Percentiles rank a stretch among this genome's conserved stretches.
phyloP scores from a whole-genome alignment of 2,797 vertebrate species.

The Xenops minutus region DNA sequence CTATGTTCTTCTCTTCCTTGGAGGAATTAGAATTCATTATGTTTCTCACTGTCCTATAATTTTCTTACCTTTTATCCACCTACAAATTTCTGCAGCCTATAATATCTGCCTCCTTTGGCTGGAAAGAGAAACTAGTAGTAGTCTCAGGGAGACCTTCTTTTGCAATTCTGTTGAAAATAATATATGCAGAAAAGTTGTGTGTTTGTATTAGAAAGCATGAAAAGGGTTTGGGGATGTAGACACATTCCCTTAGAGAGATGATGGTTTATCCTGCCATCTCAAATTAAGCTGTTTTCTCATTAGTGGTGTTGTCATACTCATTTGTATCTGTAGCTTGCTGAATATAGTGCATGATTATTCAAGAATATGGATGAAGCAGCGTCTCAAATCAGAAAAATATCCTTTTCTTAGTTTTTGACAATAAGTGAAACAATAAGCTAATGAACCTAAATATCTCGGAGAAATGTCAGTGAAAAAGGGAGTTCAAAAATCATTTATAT shows the following conservation, averaged over 20 bases:
- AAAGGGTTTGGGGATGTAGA: neutral
- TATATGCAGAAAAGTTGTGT: neutral
- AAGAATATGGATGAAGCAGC: neutral
- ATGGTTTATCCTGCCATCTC: neutral
- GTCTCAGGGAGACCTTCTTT: neutral
- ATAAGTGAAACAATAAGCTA: neutral
- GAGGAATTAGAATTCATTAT: neutral
- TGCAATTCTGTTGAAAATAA: neutral
- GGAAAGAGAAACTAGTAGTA: neutral
- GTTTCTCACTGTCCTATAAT: neutral
- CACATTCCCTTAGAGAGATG: neutral
- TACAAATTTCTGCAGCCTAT: neutral
- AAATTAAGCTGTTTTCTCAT: neutral
- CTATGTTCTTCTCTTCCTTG: neutral
- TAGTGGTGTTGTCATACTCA: neutral
- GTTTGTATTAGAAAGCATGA: neutral
- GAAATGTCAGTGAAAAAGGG: slow-evolving; percentile 29
- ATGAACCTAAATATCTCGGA: neutral
- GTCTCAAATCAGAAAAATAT: neutral
- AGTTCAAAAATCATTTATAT: slow-evolving; percentile 44
- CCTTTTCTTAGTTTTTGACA: neutral
- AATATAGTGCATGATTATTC: rapidly evolving
- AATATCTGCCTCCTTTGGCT: neutral
- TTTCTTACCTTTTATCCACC: slow-evolving; percentile 4
- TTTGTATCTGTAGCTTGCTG: neutral